These are phyloP conservation scores for Achlya flavicornis DNA, from an alignment of 2,888 invertebrate genomes.

Conservation along the genomic window DNA sequence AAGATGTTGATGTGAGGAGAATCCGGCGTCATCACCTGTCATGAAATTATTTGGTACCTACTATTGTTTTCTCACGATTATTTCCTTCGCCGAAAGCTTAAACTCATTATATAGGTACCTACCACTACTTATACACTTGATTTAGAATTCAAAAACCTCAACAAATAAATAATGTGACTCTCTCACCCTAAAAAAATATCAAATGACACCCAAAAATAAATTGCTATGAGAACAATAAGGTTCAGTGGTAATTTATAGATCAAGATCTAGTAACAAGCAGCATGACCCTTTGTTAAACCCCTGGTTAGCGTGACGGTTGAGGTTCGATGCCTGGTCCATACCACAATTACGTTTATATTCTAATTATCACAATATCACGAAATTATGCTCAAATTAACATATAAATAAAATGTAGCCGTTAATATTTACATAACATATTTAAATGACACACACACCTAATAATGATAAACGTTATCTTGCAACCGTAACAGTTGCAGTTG, in stretches of 20 bases:
- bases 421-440: background rate
- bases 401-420: background rate
- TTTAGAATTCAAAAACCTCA: background rate
- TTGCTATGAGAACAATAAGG: conserved; percentile 47
- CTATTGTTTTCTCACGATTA: too few species aligned
- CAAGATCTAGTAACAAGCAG: conserved; percentile 39
- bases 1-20: too few species aligned
- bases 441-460: background rate
- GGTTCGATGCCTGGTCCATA: conserved; percentile 12
- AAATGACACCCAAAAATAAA: conserved; percentile 35
- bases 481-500: too few species aligned
- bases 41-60: too few species aligned
- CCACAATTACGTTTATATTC: conserved; percentile 1
- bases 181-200: conserved; percentile 32
- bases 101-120: too few species aligned
- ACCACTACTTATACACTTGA: background rate
- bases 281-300: conserved; percentile 38
- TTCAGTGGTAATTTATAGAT: conserved; percentile 57
- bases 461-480: too few species aligned
- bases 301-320: conserved; percentile 41
- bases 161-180: background rate
- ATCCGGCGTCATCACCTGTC: too few species aligned
- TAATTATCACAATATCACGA: conserved; percentile 7
- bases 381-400: background rate
- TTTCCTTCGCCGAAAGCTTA: too few species aligned